Percentiles rank a stretch among this genome's conserved stretches.
Conservation (phyloP, 1,140 invertebrate species). For the Probaryconus sp. region DNA sequence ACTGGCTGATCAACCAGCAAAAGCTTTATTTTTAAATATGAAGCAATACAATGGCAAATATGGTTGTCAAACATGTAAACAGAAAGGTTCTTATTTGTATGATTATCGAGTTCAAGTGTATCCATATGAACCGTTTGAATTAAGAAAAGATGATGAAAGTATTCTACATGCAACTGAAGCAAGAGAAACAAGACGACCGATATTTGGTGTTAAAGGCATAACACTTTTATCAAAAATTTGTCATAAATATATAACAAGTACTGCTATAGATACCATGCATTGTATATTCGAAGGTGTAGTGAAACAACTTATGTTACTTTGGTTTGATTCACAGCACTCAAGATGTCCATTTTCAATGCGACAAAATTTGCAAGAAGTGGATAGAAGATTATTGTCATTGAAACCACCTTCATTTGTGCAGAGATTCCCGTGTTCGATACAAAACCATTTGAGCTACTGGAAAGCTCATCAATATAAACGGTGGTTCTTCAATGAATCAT, state of each 20-base stretch:
- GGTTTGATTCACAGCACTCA: slow-evolving; percentile 20
- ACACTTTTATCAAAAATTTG: slow-evolving; percentile 7
- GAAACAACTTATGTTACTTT: slow-evolving; percentile 39
- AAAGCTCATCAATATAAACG: slow-evolving; percentile 36
- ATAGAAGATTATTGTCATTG: slow-evolving; percentile 7
- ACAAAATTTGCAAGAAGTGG: slow-evolving; percentile 11
- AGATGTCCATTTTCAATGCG: slow-evolving; percentile 15
- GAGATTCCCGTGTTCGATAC: slow-evolving; percentile 11
- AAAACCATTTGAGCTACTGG: slow-evolving; percentile 12
- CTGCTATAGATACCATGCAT: slow-evolving; percentile 34
- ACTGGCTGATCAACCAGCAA: slow-evolving; percentile 21
- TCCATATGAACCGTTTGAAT: slow-evolving; percentile 3
- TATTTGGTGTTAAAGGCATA: slow-evolving; percentile 29
- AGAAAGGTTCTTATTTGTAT: slow-evolving; percentile 1
- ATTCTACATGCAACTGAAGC: not conserved
- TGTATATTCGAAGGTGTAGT: slow-evolving; percentile 36
- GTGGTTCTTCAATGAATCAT: slow-evolving; percentile 27
- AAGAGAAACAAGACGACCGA: not conserved
- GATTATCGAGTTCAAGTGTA: slow-evolving; percentile 4
- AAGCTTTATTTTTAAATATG: slow-evolving; percentile 22
- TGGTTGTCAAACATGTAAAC: slow-evolving; percentile 25
- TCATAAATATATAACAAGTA: too few relatives aligned
- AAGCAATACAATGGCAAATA: slow-evolving; percentile 10
- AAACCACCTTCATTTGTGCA: slow-evolving; percentile 30
- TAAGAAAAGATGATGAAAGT: slow-evolving; percentile 15